Percentiles rank a stretch among this genome's conserved stretches.
These are phyloP conservation scores for Tenthredo amoena DNA, from an alignment of 2,888 invertebrate genomes.

Conservation along the genomic window DNA sequence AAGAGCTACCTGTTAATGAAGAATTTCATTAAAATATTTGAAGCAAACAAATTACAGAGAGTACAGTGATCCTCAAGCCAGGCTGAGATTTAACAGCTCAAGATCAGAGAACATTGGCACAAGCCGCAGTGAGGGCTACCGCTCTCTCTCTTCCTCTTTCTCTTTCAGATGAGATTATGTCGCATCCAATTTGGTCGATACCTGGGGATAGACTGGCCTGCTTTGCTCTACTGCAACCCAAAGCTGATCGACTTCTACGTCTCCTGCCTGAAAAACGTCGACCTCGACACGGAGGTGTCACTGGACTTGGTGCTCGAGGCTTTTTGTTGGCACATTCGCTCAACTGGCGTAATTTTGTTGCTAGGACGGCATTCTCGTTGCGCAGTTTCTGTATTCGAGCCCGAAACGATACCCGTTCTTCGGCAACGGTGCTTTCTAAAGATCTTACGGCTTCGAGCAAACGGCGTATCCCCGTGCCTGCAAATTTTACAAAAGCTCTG, in stretches of 20 bases:
- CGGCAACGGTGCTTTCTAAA: constrained; percentile 76
- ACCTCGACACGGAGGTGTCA: constrained; percentile 58
- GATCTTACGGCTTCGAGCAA: constrained; percentile 76
- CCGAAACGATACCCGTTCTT: constrained; percentile 77
- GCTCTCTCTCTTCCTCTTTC: background rate
- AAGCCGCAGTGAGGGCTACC: too few relatives aligned
- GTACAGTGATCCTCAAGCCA: background rate
- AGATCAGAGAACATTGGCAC: too few relatives aligned
- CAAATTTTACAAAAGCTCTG: background rate
- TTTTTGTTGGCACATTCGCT: constrained; percentile 60
- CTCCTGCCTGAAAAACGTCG: constrained; percentile 58
- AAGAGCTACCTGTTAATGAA: constrained; percentile 60
- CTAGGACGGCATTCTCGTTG: constrained; percentile 74
- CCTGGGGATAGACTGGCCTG: constrained; percentile 64
- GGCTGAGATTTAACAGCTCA: background rate
- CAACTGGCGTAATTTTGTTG: constrained; percentile 69
- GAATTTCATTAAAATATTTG: constrained; percentile 25
- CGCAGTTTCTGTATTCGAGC: constrained; percentile 76
- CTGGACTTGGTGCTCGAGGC: constrained; percentile 61
- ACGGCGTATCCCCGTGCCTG: constrained; percentile 64
- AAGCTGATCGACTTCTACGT: constrained; percentile 67
- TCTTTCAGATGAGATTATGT: background rate
- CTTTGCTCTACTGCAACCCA: constrained; percentile 63
- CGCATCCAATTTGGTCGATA: constrained; percentile 24
- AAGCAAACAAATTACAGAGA: background rate